These are phyloP conservation scores for Gallinago undulata DNA, from an alignment of 2,113 vertebrate species.

Conservation along the genomic window DNA sequence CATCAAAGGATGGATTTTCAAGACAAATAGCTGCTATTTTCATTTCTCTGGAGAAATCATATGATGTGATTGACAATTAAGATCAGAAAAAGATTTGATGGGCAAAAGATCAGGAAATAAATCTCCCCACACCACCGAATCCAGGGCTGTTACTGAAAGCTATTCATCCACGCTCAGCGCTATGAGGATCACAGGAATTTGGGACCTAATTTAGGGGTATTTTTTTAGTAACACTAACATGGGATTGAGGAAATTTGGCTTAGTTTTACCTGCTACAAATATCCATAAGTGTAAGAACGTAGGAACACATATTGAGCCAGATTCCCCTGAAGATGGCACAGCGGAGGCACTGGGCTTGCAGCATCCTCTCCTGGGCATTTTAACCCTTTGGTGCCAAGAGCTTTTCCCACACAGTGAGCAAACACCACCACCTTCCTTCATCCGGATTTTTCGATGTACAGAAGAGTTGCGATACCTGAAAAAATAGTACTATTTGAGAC, in stretches of 20 bases:
- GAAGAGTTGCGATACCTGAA: neutral
- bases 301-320: neutral
- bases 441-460: neutral
- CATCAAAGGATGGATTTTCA: slow-evolving; percentile 73
- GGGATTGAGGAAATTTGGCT: slow-evolving; percentile 27
- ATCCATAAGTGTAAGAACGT: neutral
- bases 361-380: neutral
- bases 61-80: slow-evolving; percentile 52
- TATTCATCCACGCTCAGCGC: neutral
- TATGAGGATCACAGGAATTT: slow-evolving; percentile 45
- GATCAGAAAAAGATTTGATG: slow-evolving; percentile 40
- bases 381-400: neutral
- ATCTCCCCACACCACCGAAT: slow-evolving; percentile 52
- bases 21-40: slow-evolving; percentile 71
- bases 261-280: neutral
- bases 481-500: neutral
- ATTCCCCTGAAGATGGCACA: neutral
- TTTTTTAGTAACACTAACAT: slow-evolving; percentile 34
- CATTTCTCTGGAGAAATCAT: slow-evolving; percentile 64
- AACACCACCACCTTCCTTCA: neutral
- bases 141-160: slow-evolving; percentile 25
- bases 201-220: slow-evolving; percentile 37
- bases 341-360: neutral
- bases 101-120: slow-evolving; percentile 49
- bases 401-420: neutral